Evolutionary conservation across 2,113 vertebrate species (phyloP), one percentile per base, ranked within the genome.

Genomic region (Brienomyrus brachyistius): DNA sequence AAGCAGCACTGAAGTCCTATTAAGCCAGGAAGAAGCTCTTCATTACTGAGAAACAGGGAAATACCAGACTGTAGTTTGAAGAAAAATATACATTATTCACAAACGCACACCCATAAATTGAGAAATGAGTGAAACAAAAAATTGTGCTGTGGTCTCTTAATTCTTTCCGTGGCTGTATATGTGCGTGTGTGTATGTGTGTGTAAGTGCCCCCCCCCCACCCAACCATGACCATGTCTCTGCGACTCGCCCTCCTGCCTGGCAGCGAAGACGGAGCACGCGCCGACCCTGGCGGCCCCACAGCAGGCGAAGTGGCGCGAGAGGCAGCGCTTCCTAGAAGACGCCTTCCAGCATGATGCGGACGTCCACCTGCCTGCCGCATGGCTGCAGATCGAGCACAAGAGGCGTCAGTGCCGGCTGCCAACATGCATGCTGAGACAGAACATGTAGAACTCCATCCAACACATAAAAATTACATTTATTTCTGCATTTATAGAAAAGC

Each of bases 331-430:
- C 92, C 98, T 98, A 62, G 98, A 98, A 92, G 98, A 99, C 59
- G 97, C 98, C 93, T 97, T 97, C 94, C 98, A 99, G 94, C 97
- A 97, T 0, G 98, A 99, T 0, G 94, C 96, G n/a, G 97, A 98
- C 90, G 97, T 97, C 94, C 97, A 97, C 93, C 95, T 98, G 89
- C 97, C 98, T 0, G 91, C 98, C 4, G 93, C 96, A 31, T 97
- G 98, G 92, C 95, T 99, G 90, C 97, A 97, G 88, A 96, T 98
- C 0, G 97, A 98, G 93, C 95, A 96, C 31, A 96, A 95, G 92
- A 97, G 97, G 95, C 97, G 98, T 98, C 91, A 95, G 98, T 93
- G 23, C 88, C 45, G 1, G 31, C 35, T 8, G 40, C 19, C 1
- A 1, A 47, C 4, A 0, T 10, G 23, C 11, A 7, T 9, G 35